These are phyloP conservation scores for Maniola jurtina DNA, from an alignment of 1,140 invertebrate genomes.

Conservation along the genomic window DNA sequence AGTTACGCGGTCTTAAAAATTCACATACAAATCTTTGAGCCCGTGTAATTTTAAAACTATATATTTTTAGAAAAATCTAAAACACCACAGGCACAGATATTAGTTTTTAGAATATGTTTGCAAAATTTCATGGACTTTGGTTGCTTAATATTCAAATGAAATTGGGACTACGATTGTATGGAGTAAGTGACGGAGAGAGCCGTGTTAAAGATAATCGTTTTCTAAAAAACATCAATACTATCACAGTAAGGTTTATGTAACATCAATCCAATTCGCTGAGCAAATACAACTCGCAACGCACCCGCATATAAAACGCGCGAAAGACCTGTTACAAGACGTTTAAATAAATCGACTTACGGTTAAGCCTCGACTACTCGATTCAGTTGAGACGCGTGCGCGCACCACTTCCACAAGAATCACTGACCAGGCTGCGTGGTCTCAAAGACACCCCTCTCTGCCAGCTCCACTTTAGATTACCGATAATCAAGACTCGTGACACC, in stretches of 20 bases:
- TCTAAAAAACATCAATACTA: background rate
- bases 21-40: too few relatives aligned
- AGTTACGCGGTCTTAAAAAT: too few relatives aligned
- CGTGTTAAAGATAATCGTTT: too few relatives aligned
- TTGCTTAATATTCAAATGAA: too few relatives aligned
- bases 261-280: slow-evolving; percentile 5
- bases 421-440: slow-evolving; percentile 37
- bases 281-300: slow-evolving; percentile 13
- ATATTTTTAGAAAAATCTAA: too few relatives aligned
- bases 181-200: too few relatives aligned
- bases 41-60: too few relatives aligned
- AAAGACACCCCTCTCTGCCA: slow-evolving; percentile 39
- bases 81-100: too few relatives aligned
- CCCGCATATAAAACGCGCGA: background rate
- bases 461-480: slow-evolving; percentile 32
- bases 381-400: slow-evolving; percentile 43
- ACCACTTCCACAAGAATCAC: slow-evolving; percentile 43
- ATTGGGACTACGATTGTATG: too few relatives aligned
- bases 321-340: slow-evolving; percentile 6
- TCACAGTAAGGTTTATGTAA: background rate
- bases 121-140: too few relatives aligned
- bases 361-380: slow-evolving; percentile 12
- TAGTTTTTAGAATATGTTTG: too few relatives aligned
- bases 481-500: slow-evolving; percentile 37
- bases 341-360: slow-evolving; percentile 17